Evolutionary conservation across 1,140 invertebrate genomes (phyloP).

Genomic region (Popillia japonica): DNA sequence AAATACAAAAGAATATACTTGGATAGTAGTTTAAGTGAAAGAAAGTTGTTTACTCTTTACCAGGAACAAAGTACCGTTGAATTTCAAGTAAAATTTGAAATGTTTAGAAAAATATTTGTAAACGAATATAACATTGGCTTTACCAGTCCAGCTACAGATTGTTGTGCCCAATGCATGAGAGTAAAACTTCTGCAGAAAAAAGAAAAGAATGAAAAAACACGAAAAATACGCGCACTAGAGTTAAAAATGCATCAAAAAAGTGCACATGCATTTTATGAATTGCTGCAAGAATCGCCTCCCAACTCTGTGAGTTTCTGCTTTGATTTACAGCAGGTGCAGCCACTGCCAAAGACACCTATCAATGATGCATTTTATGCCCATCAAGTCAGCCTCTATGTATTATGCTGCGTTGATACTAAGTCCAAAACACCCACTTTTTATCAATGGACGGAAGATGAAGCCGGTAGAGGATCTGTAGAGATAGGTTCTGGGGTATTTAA

Average conservation of each 20-base stretch:
- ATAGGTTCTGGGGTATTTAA: constrained; percentile 35
- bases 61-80: not conserved
- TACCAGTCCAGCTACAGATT: constrained; percentile 25
- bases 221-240: not conserved
- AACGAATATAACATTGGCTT: constrained; percentile 19
- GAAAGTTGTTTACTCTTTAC: constrained; percentile 15
- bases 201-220: not conserved
- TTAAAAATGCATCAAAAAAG: constrained; percentile 25
- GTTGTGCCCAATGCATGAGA: constrained; percentile 30
- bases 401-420: constrained; percentile 9
- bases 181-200: constrained; percentile 12
- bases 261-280: constrained; percentile 23
- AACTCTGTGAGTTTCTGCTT: constrained; percentile 25
- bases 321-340: constrained; percentile 32
- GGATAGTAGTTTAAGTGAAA: not conserved
- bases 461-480: constrained; percentile 25
- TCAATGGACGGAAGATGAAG: constrained; percentile 33
- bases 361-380: constrained; percentile 31
- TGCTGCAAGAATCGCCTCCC: not conserved
- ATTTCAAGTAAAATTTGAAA: not conserved
- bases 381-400: constrained; percentile 34
- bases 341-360: constrained; percentile 18
- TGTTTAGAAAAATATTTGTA: constrained; percentile 6
- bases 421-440: constrained; percentile 33
- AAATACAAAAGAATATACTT: constrained; percentile 9